A percentile compares a stretch with the other conserved stretches of the same genome.
Evolutionary conservation across 2,797 vertebrate species (phyloP).

Genomic region (Phoebastria nigripes): DNA sequence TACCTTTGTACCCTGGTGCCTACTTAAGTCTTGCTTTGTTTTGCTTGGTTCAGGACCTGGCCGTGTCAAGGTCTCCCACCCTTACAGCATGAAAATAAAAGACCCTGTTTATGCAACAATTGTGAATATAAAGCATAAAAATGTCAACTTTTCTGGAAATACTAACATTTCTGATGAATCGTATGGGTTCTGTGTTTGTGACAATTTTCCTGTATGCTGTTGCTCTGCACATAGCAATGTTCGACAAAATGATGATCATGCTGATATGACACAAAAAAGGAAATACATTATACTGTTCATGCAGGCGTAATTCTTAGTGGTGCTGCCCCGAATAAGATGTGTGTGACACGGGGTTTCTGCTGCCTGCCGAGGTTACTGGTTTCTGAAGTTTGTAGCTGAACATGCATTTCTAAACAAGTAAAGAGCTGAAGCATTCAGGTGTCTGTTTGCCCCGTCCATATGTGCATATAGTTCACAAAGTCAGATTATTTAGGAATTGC

Average conservation of each 20-base stretch:
- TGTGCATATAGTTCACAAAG: fast-evolving
- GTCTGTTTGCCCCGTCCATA: not conserved
- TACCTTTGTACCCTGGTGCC: not conserved
- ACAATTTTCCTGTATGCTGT: not conserved
- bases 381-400: not conserved
- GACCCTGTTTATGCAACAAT: not conserved
- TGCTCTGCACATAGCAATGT: not conserved
- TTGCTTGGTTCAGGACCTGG: not conserved
- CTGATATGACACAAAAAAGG: not conserved
- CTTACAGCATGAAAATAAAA: not conserved
- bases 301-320: not conserved
- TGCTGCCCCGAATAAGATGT: not conserved
- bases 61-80: not conserved
- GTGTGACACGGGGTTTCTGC: not conserved
- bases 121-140: not conserved
- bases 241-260: fast-evolving
- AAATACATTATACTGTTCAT: fast-evolving
- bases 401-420: not conserved
- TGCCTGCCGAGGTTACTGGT: not conserved
- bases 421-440: not conserved
- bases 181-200: not conserved
- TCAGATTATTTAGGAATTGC: not conserved
- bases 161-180: not conserved
- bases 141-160: not conserved
- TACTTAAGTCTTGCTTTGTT: not conserved